These are phyloP conservation scores for Goniozus legneri DNA, from an alignment of 1,140 invertebrate species.

Conservation along the genomic window DNA sequence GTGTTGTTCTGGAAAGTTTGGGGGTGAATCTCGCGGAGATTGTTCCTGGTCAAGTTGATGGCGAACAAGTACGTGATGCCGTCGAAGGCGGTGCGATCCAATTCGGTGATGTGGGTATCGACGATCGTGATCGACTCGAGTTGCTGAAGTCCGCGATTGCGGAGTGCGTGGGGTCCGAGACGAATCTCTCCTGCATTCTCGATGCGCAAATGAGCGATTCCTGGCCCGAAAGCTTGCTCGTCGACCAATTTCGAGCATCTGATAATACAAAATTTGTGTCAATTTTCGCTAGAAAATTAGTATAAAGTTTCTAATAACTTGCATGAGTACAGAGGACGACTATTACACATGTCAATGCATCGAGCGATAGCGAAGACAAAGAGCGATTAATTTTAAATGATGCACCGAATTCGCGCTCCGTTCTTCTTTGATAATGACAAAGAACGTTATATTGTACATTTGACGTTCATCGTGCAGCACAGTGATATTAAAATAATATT, in stretches of 20 bases:
- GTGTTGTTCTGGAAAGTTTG: slow-evolving; percentile 65
- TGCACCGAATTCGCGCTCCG: too few species aligned
- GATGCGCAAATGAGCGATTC: slow-evolving; percentile 40
- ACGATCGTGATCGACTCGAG: slow-evolving; percentile 46
- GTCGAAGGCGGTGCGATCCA: slow-evolving; percentile 60
- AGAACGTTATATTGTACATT: too few species aligned
- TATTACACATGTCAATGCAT: too few species aligned
- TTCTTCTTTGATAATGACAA: too few species aligned
- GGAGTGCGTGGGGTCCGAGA: slow-evolving; percentile 39
- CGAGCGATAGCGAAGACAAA: too few species aligned
- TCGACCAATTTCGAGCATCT: slow-evolving; percentile 45
- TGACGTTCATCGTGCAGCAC: too few species aligned
- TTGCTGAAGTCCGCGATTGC: slow-evolving; percentile 38
- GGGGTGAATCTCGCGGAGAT: slow-evolving; percentile 60
- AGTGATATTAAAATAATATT: too few species aligned
- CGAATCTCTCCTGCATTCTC: slow-evolving; percentile 35
- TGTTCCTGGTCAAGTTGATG: slow-evolving; percentile 65
- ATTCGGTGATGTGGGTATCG: slow-evolving; percentile 40
- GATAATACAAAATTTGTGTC: too few species aligned
- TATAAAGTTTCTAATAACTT: too few species aligned
- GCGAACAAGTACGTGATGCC: slow-evolving; percentile 63
- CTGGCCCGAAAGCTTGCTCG: slow-evolving; percentile 37
- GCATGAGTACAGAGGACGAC: too few species aligned
- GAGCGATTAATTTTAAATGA: too few species aligned
- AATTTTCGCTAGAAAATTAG: too few species aligned